Base-by-base conservation (phyloP, 2,888 invertebrate species). In the Charanyca ferruginea region DNA sequence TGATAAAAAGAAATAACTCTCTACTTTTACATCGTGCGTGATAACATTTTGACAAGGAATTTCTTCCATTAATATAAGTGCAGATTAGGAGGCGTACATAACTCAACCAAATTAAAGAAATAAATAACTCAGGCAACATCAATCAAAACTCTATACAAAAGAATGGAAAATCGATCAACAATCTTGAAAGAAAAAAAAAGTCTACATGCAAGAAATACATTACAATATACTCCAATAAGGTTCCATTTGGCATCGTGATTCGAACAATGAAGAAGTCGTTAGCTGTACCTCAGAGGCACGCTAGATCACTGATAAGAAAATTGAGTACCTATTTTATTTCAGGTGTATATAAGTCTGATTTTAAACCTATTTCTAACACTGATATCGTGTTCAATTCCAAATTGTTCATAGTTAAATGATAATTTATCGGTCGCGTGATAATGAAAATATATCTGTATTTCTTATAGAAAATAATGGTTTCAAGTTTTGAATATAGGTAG, bases 171-270 rank as follows among this genome's bases (percentile, higher is more conserved):
- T 54, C 22, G 28, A 54, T 32, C 16, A 44, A 18, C 8, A 22
- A 35, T 41, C 20, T 54, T 35, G 20, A 47, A 60, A 25, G 35
- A 20, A 53, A 35, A 45, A 16, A 20, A 32, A 42, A 41, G 22
- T 1, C 22, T 35, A 53, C 78, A 66, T 77, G 73, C 66, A 58
- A 74, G 65, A 49, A 42, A 38, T 23, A 41, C 66, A 58, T 77
- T 77, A 73, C 9, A 32, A n/a, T 58, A 45, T 32, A 51, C 55
- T 48, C 18, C 22, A 38, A 47, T 53, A 66, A 20, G 38, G 16
- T 57, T 38, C 23, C 28, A 58, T 49, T 79, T 61, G n/a, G n/a
- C 45, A 9, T 25, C 58, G 47, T 22, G 32, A 61, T 51, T 78
- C 41, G 13, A 23, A 61, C 55, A 38, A 52, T 65, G 61, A 54